Evolutionary conservation across 2,797 vertebrate species (phyloP), one percentile per base, ranked within the genome.

Genomic region (Champsocephalus esox): DNA sequence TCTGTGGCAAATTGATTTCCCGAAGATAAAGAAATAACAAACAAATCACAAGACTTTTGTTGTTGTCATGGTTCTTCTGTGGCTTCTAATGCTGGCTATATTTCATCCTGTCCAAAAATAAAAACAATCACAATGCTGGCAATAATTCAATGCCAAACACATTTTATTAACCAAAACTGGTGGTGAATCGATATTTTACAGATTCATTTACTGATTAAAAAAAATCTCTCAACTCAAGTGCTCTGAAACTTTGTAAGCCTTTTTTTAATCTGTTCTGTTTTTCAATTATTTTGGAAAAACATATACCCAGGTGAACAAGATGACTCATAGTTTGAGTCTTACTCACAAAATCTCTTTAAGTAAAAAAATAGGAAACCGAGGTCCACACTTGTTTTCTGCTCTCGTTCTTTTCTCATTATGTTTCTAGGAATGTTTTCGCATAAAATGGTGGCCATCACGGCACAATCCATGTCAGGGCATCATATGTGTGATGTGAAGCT

Each of bases 81-180:
- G 32, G 57, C 70, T 48, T 16, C 51, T 80, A 73, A 80, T 79
- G 69, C 43, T 69, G 55, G 52, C 57, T 48, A 83, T 81, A 80
- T 80, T 70, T 85, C 78, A 81, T 76, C 59, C 59, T 84, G 79
- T 80, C 82, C 12, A 14, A 44, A 57, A 60, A 78, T 74, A 78
- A 82, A 81, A 60, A 58, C 54, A 8, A n/a, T 69, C 68, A 58
- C 65, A 61, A 19, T 38, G 17, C 57, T 52, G 34, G 73, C 41
- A 77, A 79, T 85, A 67, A 64, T 68, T 80, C 79, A 85, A n/a
- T 66, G 69, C 60, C 82, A 70, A 4, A 7, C 44, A 50, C 9
- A 19, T 41, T 16, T 52, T 63, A 34, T 51, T 10, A 41, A 38
- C 4, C 24, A 24, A 45, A 43, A 9, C 46, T 5, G 2, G 19